Percentiles rank a stretch among this genome's conserved stretches.
These are phyloP conservation scores for Pitangus sulphuratus DNA, from an alignment of 2,797 vertebrate genomes.

Conservation along the genomic window DNA sequence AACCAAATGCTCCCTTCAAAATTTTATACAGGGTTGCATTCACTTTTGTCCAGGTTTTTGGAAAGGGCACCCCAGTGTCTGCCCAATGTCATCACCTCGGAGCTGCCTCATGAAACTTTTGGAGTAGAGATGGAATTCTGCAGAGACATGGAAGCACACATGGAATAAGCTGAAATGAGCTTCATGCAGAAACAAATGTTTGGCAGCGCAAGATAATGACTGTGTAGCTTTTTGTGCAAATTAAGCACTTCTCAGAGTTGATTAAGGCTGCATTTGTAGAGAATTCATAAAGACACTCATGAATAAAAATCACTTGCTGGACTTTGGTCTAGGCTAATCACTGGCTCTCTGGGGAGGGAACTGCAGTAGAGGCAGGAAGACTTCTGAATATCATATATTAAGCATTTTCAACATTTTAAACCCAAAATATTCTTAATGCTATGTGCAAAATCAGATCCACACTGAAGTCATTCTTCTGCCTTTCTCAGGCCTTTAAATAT, in stretches of 20 bases:
- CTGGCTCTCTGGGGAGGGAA: neutral
- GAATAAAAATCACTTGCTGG: slow-evolving; percentile 21
- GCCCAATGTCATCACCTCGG: fast-evolving
- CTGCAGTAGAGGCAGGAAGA: neutral
- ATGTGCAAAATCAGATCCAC: neutral
- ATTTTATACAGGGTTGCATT: neutral
- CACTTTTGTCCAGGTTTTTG: neutral
- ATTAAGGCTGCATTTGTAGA: neutral
- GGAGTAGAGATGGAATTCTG: neutral
- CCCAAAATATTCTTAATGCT: neutral
- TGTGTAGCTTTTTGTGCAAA: neutral
- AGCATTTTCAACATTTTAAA: neutral
- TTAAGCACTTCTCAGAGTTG: neutral
- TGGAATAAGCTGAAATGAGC: neutral
- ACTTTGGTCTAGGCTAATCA: neutral
- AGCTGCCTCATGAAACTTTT: neutral
- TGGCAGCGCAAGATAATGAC: neutral
- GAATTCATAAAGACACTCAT: neutral
- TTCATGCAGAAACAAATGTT: neutral
- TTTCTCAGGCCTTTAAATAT: neutral
- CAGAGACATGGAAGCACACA: neutral
- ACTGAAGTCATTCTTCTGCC: neutral
- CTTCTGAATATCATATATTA: neutral
- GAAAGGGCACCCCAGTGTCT: neutral
- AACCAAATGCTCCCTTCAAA: neutral